Conservation (phyloP, 1,140 invertebrate genomes). For the Magallana angulata region DNA sequence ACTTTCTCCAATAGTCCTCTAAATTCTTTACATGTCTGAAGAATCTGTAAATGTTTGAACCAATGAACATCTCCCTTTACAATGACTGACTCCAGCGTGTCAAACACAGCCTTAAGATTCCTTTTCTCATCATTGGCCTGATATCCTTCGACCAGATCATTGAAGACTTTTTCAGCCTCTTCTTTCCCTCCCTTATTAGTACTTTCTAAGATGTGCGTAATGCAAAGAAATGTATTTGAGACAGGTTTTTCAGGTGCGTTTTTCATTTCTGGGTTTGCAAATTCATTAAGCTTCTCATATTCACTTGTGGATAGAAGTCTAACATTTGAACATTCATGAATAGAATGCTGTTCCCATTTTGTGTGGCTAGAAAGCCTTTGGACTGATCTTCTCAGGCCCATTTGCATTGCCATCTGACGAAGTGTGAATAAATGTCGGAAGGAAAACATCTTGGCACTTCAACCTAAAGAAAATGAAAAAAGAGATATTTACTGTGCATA, state of each 20-base stretch:
- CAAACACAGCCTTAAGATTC: neutral
- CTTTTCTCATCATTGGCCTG: neutral
- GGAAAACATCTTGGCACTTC: conserved; percentile 6
- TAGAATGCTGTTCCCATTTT: neutral
- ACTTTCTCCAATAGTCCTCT: neutral
- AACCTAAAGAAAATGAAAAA: too few species aligned
- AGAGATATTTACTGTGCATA: neutral
- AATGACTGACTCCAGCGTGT: neutral
- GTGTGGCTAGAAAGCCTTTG: neutral
- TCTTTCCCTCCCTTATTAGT: neutral
- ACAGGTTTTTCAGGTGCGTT: too few species aligned
- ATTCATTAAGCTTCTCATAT: neutral
- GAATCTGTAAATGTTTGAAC: neutral
- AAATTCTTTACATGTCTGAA: neutral
- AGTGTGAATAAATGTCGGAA: neutral
- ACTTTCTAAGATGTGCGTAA: neutral
- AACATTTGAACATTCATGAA: neutral
- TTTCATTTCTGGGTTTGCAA: too few species aligned
- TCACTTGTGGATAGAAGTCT: neutral
- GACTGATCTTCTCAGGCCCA: neutral
- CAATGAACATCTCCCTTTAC: neutral
- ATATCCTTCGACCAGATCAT: neutral
- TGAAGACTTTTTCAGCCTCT: neutral
- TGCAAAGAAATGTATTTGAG: neutral
- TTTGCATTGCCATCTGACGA: neutral